Conservation (phyloP, 2,113 vertebrate genomes). For the Carettochelys insculpta region DNA sequence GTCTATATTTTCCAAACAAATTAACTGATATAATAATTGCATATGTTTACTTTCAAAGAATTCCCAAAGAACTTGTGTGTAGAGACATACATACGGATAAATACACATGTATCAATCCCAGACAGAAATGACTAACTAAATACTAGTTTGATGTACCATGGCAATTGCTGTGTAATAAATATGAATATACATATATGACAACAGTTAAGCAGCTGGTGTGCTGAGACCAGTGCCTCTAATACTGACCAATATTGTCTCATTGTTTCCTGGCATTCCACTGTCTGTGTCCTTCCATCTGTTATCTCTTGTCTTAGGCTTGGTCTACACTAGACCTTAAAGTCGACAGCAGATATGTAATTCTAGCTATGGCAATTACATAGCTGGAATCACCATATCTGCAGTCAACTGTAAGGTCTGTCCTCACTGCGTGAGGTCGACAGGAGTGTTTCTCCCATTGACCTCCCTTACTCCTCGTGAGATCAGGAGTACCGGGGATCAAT, state of each 20-base stretch:
- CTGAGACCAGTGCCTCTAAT: background rate
- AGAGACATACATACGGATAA: background rate
- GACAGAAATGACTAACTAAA: background rate
- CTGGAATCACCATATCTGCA: too few species aligned
- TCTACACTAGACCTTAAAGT: too few species aligned
- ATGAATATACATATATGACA: background rate
- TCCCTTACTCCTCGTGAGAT: too few species aligned
- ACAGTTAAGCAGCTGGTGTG: background rate
- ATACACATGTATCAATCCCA: background rate
- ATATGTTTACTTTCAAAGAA: conserved; percentile 4
- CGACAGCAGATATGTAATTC: too few species aligned
- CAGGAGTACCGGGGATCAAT: too few species aligned
- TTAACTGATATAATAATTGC: background rate
- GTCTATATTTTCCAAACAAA: conserved; percentile 8
- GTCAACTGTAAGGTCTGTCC: too few species aligned
- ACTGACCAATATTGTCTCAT: background rate
- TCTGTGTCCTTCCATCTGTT: background rate
- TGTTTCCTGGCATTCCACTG: background rate
- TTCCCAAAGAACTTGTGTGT: background rate
- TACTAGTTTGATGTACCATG: background rate
- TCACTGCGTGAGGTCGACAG: too few species aligned
- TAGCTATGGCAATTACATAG: too few species aligned
- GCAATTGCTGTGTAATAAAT: background rate
- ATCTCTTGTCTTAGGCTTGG: background rate
- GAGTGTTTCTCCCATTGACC: too few species aligned